Base-by-base conservation (phyloP, 2,113 vertebrate species). In the Melanostigma gelatinosum region DNA sequence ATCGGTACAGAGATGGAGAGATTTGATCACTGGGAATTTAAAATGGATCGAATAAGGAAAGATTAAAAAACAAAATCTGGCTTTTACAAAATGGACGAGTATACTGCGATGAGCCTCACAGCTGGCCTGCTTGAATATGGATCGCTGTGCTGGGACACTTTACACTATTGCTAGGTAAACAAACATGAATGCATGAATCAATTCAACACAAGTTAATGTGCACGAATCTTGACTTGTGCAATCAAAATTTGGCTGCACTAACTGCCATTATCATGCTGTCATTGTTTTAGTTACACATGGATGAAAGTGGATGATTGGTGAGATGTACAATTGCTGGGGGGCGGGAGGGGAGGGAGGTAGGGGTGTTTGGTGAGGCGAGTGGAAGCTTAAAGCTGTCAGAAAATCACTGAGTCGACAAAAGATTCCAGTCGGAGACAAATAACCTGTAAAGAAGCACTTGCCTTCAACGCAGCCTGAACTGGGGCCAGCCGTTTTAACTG, bases 351-450 rank as follows among this genome's bases (percentile, higher is more conserved):
- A 88, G 80, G 88, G 81, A 85, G 84, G 79, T 68, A 72, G 44
- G 89, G 79, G 79, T 71, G 85, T 93, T 86, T 85, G 82, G 76
- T 77, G 62, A 80, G 82, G 78, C 48, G 32, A 87, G 81, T 73
- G 81, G 84, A 83, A 73, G 84, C 82, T 93, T 92, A 91, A 92
- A 92, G 84, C 93, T 92, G 93, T 94, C 93, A 93, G 85, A 93
- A 94, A 94, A 95, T 94, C 93, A 94, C 95, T 96, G 95, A 94
- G 93, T 94, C 87, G 70, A 94, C 94, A 94, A 91, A 94, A 94
- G 89, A 93, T 93, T 92, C 92, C 93, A 94, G 90, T 93, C 91
- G 91, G 93, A 93, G 91, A 92, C 88, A 89, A 52, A 55, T 12
- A 93, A 93, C 92, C 94, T 94, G 92, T 93, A 93, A 94, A 95